Evolutionary conservation across 2,888 invertebrate genomes (phyloP), one percentile per base, ranked within the genome.

Genomic region (Ichneumoninae sp.): DNA sequence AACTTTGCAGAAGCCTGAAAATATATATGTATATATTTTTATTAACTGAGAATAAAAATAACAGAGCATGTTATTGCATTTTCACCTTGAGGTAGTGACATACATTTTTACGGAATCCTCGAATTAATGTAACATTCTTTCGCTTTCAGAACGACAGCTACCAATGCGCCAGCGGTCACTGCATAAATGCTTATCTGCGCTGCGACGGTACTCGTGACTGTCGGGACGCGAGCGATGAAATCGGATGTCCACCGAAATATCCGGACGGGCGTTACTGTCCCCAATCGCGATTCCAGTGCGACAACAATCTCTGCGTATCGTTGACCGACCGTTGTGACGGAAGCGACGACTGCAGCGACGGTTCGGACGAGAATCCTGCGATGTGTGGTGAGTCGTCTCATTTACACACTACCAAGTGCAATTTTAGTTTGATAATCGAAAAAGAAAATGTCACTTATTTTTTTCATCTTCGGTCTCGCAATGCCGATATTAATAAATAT

Each of bases 141-240:
- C 68, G 74, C 65, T 81, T 90, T 90, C 13, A 95, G 95, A 97
- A 97, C 86, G 97, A 97, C 47, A 97, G 97, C 16, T 98, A 98
- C 97, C 97, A 98, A 93, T 98, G 98, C 91, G 95, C 95, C 74
- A 98, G 97, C 19, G 98, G 98, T 0, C 99, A 99, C 92, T 99
- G 99, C 91, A 97, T 99, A 86, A 97, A 98, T 0, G 95, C 97
- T 0, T 97, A 97, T 93, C 96, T 98, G 94, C 95, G 97, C 7
- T 98, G 98, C 92, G 98, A 98, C 91, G 98, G 98, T 8, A 97
- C 98, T 89, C 95, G 97, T 4, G 98, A 98, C 91, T 98, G 98
- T 90, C 95, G 97, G 33, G 98, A 98, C 91, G 95, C 98, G 94
- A 97, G 97, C 6, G 98, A 98, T 91, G 98, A 98, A 94, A 96